A percentile compares a stretch with the other conserved stretches of the same genome.
Conservation (phyloP, 2,888 invertebrate genomes). For the Sinhomidia bicolor region DNA sequence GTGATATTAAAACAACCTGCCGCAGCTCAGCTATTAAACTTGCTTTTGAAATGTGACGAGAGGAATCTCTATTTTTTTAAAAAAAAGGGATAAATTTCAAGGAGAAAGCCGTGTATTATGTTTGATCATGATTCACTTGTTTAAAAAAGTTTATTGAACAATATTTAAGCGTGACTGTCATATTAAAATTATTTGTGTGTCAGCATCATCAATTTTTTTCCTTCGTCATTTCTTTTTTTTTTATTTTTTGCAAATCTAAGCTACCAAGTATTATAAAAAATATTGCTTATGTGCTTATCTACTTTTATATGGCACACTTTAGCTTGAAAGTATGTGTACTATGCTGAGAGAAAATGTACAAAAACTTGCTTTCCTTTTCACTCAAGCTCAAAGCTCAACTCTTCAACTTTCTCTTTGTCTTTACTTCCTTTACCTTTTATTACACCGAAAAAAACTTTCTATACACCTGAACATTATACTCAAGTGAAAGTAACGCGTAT, state of each 20-base stretch:
- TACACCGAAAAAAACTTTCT: neutral
- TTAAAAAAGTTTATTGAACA: neutral
- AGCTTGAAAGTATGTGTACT: neutral
- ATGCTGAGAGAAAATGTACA: neutral
- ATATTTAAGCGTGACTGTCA: neutral
- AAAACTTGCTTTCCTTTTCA: slow-evolving; percentile 1
- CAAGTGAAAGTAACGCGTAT: neutral
- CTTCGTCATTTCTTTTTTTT: neutral
- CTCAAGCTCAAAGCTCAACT: slow-evolving; percentile 8
- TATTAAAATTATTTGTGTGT: neutral
- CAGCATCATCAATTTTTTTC: neutral
- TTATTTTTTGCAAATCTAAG: no score
- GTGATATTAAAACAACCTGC: slow-evolving; percentile 45
- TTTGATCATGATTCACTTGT: neutral
- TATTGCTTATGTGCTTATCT: neutral
- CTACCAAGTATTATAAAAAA: no score
- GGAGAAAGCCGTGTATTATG: neutral
- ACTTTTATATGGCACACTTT: neutral
- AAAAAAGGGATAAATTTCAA: slow-evolving; percentile 59
- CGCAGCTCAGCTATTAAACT: neutral
- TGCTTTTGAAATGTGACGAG: slow-evolving; percentile 47
- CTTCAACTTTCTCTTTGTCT: slow-evolving; percentile 27
- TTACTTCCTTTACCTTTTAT: neutral
- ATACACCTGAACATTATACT: neutral
- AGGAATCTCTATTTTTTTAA: neutral